phyloP scores from a whole-genome alignment of 1,140 invertebrate genomes.

The Mercenaria mercenaria region DNA sequence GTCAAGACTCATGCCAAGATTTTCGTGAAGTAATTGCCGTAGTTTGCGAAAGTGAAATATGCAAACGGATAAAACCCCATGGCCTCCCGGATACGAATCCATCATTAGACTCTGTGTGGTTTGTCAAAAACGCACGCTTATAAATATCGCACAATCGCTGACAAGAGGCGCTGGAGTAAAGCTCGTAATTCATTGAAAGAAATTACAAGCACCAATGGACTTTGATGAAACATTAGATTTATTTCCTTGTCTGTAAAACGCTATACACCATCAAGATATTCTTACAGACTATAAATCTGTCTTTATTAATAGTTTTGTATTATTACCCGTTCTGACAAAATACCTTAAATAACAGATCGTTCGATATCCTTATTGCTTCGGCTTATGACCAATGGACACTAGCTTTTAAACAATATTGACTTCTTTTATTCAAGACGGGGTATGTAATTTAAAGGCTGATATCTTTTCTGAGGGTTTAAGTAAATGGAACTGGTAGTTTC shows the following conservation, averaged over 20 bases:
- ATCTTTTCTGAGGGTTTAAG: no score
- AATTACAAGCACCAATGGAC: neutral
- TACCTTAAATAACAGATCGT: no score
- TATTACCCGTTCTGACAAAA: no score
- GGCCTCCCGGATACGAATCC: neutral
- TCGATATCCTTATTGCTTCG: no score
- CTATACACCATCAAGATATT: neutral
- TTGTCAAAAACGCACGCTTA: neutral
- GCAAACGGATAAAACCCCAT: neutral
- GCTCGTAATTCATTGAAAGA: neutral
- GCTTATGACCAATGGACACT: no score
- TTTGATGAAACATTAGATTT: slow-evolving; percentile 16
- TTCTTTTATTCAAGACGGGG: no score
- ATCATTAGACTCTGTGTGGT: neutral
- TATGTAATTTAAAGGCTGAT: no score
- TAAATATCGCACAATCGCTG: neutral
- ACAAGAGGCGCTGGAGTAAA: neutral
- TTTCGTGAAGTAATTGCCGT: neutral
- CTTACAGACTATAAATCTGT: no score
- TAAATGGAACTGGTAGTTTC: no score
- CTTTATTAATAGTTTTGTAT: no score
- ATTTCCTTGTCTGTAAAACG: neutral
- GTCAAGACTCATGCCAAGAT: neutral
- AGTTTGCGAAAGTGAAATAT: neutral
- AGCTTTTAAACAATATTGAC: no score